Percentiles rank a stretch among this genome's conserved stretches.
phyloP scores from a whole-genome alignment of 37 sponge, comb jelly and placozoan species.

The Lycopodina hypogea region DNA sequence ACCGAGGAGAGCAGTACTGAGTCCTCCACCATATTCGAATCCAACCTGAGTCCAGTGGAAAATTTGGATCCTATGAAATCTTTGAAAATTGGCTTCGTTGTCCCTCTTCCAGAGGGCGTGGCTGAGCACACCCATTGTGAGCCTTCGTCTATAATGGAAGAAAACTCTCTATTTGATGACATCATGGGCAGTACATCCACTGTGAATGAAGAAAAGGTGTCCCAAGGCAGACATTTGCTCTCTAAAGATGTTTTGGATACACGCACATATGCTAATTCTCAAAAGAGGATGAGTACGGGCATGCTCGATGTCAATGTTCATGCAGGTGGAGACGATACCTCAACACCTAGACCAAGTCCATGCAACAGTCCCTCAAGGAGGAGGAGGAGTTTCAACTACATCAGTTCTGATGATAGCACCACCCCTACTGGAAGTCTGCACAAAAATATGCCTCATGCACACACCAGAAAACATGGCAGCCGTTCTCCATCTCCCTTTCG shows the following conservation, averaged over 20 bases:
- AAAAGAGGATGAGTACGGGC: no score
- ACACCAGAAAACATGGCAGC: not conserved
- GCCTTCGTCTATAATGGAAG: not conserved
- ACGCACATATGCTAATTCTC: no score
- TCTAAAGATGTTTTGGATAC: no score
- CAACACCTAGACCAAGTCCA: slow-evolving; percentile 19
- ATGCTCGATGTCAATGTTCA: no score
- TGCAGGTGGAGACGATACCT: not conserved
- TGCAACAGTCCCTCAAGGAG: not conserved
- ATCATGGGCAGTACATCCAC: slow-evolving; percentile 24
- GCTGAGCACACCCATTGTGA: not conserved
- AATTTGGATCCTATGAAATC: no score
- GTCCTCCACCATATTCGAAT: no score
- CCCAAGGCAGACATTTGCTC: no score
- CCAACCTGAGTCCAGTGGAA: no score
- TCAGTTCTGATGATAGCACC: not conserved
- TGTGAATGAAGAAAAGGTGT: not conserved
- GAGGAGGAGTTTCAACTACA: not conserved
- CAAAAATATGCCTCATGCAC: not conserved
- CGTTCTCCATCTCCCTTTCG: not conserved
- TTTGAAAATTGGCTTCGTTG: no score
- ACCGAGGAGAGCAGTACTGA: no score
- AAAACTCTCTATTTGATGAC: slow-evolving; percentile 23
- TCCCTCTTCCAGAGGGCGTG: not conserved
- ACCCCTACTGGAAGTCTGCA: slow-evolving; percentile 31